Percentiles rank a stretch among this genome's conserved stretches.
Evolutionary conservation across 2,797 vertebrate genomes (phyloP).

Genomic region (Danionella dracula): DNA sequence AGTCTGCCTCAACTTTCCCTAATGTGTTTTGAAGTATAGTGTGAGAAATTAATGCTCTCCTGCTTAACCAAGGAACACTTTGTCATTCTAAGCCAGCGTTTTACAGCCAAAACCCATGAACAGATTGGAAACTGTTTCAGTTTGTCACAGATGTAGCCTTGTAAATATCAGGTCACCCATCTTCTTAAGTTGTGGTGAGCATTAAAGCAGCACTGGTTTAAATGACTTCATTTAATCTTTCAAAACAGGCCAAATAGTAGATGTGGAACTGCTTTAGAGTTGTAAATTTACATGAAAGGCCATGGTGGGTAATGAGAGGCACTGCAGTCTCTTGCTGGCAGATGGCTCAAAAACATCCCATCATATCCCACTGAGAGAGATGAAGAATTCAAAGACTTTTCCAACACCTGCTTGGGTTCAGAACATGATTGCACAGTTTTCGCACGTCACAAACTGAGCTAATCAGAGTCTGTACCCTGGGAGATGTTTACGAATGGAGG

Average conservation of each 20-base stretch:
- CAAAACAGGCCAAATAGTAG: neutral
- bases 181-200: neutral
- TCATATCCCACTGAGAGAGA: conserved; percentile 29
- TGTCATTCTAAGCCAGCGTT: neutral
- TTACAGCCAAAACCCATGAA: neutral
- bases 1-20: conserved; percentile 11
- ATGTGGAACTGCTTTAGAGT: conserved; percentile 4
- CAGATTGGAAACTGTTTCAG: neutral
- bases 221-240: neutral
- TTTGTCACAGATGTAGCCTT: neutral
- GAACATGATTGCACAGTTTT: conserved; percentile 15
- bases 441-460: conserved; percentile 16
- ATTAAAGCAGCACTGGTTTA: neutral
- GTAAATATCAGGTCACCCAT: neutral
- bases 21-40: conserved; percentile 4
- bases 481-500: conserved; percentile 15
- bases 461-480: conserved; percentile 9
- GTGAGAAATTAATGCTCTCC: neutral
- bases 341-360: conserved; percentile 31
- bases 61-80: neutral
- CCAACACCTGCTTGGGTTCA: conserved; percentile 29
- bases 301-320: conserved; percentile 18
- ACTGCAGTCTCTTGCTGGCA: conserved; percentile 24
- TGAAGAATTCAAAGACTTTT: conserved; percentile 31
- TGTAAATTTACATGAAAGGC: conserved; percentile 31